Evolutionary conservation across 2,113 vertebrate species (phyloP).

Genomic region (Forbesichthys papilliferus): DNA sequence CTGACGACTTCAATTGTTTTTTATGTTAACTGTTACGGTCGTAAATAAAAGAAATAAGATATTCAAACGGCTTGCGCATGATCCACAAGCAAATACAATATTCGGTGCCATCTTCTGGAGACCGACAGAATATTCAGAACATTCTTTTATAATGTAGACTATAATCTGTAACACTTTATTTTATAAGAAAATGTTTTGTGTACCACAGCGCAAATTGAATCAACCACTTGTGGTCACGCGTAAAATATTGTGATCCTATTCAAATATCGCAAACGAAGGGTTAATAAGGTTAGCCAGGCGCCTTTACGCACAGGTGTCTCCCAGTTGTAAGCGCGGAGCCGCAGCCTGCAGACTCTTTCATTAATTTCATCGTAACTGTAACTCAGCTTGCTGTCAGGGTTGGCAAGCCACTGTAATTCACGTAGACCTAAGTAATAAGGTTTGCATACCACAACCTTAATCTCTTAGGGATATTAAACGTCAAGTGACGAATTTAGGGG

Average conservation of each 20-base stretch:
- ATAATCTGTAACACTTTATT: no score
- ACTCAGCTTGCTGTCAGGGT: conserved; percentile 82
- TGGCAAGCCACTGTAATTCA: conserved; percentile 67
- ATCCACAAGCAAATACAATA: background rate
- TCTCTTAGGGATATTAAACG: conserved; percentile 71
- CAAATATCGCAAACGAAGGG: conserved; percentile 53
- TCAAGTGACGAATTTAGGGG: conserved; percentile 73
- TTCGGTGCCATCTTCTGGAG: conserved; percentile 57
- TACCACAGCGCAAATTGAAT: background rate
- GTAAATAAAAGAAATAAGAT: background rate
- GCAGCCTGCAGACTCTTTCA: conserved; percentile 71
- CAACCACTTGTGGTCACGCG: background rate
- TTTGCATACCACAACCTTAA: conserved; percentile 76
- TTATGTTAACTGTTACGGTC: no score
- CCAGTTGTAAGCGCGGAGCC: conserved; percentile 27
- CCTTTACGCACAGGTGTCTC: conserved; percentile 14
- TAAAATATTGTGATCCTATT: background rate
- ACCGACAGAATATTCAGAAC: background rate
- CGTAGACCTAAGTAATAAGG: conserved; percentile 61
- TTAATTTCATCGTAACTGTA: conserved; percentile 82
- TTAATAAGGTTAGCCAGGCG: conserved; percentile 49
- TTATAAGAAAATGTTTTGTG: no score
- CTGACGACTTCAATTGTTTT: no score
- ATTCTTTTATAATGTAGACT: background rate
- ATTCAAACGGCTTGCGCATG: background rate